Evolutionary conservation across 2,797 vertebrate species (phyloP).

Genomic region (Glyptemys insculpta): DNA sequence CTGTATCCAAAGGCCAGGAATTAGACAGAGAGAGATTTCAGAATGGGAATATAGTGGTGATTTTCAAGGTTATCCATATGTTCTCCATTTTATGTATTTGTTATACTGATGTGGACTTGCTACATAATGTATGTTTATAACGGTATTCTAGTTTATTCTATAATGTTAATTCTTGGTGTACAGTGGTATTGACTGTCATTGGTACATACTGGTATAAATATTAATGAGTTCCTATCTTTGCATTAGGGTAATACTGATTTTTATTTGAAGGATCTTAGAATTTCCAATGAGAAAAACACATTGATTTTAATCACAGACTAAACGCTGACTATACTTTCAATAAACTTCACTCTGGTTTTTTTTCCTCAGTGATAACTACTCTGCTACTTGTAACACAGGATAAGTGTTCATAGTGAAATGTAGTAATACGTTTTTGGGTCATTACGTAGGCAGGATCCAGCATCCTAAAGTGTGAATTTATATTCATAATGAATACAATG

Average conservation of each 20-base stretch:
- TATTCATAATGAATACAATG: not conserved
- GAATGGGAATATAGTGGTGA: not conserved
- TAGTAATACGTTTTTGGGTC: not conserved
- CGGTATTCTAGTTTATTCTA: not conserved
- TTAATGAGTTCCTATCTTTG: not conserved
- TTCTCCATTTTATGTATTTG: accelerated
- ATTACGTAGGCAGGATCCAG: not conserved
- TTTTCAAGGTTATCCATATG: not conserved
- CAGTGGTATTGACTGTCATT: not conserved
- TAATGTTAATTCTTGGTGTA: not conserved
- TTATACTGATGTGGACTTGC: not conserved
- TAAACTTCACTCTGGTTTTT: not conserved
- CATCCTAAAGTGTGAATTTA: not conserved
- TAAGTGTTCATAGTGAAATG: not conserved
- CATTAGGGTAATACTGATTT: not conserved
- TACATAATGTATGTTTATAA: not conserved
- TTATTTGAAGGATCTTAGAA: not conserved
- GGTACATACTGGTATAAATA: not conserved
- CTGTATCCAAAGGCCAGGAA: not conserved
- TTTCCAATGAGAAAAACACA: not conserved
- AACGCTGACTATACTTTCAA: not conserved
- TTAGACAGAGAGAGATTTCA: not conserved
- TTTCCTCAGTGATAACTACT: not conserved
- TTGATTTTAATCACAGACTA: not conserved
- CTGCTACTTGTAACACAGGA: not conserved